phyloP scores from a whole-genome alignment of 2,113 vertebrate species.

The Poeciliopsis retropinna region DNA sequence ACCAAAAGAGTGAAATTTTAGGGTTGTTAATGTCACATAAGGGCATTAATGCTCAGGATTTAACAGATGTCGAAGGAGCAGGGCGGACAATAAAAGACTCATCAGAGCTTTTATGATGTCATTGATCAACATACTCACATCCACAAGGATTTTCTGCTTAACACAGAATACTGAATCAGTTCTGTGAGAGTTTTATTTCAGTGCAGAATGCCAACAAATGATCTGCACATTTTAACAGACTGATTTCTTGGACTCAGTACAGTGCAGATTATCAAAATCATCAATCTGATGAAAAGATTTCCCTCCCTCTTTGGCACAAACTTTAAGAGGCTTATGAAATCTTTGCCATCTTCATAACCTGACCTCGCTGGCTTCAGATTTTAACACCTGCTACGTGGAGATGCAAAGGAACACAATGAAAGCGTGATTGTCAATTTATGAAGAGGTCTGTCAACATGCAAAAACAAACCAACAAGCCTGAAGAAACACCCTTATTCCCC shows the following conservation, averaged over 20 bases:
- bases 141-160: conserved; percentile 34
- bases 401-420: conserved; percentile 30
- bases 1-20: conserved; percentile 62
- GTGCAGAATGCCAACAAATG: conserved; percentile 30
- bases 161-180: conserved; percentile 4
- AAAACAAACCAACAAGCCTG: conserved; percentile 54
- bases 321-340: conserved; percentile 63
- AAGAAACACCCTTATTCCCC: conserved; percentile 42
- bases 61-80: conserved; percentile 69
- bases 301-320: conserved; percentile 46
- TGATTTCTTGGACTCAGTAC: conserved; percentile 47
- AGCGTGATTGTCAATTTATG: conserved; percentile 64
- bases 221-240: conserved; percentile 23
- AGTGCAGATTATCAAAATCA: conserved; percentile 66
- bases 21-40: conserved; percentile 65
- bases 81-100: conserved; percentile 60
- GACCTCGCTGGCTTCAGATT: conserved; percentile 43
- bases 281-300: conserved; percentile 55
- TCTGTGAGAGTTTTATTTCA: conserved; percentile 29
- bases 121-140: conserved; percentile 51
- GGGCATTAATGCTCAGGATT: conserved; percentile 62
- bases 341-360: conserved; percentile 48
- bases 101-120: conserved; percentile 58
- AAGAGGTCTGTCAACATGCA: conserved; percentile 57
- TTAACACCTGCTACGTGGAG: conserved; percentile 53